Evolutionary conservation across 2,797 vertebrate genomes (phyloP), one percentile per base, ranked within the genome.

Genomic region (Dicrostonyx torquatus): DNA sequence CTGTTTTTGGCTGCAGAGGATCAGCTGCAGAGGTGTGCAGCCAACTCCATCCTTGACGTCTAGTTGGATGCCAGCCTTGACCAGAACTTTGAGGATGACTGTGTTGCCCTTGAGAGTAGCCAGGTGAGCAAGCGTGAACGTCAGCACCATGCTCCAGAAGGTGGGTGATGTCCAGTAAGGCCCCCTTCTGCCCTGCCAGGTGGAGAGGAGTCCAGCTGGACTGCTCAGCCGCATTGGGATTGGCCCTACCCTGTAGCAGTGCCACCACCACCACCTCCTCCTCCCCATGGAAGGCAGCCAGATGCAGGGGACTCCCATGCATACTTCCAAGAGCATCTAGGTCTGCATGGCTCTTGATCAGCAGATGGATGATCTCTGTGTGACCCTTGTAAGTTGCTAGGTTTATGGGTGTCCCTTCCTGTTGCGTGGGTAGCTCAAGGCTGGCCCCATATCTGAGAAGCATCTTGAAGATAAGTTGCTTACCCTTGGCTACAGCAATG

Each of bases 331-430:
- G 96, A 37, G 96, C 97, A 2, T 99, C 98, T 87, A 99, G 79
- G 1, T 97, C 96, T 53, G 98, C 98, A 0, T 91, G 97, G 91
- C 98, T 98, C n/a, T 98, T 98, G 62, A 98, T 98, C 20, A 99
- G 98, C 95, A 99, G 97, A 22, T 97, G 96, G 91, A 99, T 96
- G 0, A 98, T 98, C 93, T 98, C 98, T 0, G 97, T 55, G 48
- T 99, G 99, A 29, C 99, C 99, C 95, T 98, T 98, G 43, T 98
- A 98, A 80, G 98, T 98, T 2, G 99, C 99, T 95, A 99, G 97
- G 97, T 99, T 99, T 95, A 99, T 96, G 1, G 99, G 97, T 0
- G 98, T 99, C 99, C 99, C 99, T 15, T 98, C 98, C 96, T 99
- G 99, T 10, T 97, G 96, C 0, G 98, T 99, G 60, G 75, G 98